Evolutionary conservation across 2,888 invertebrate species (phyloP).

Genomic region (Azorinus chamasolen): DNA sequence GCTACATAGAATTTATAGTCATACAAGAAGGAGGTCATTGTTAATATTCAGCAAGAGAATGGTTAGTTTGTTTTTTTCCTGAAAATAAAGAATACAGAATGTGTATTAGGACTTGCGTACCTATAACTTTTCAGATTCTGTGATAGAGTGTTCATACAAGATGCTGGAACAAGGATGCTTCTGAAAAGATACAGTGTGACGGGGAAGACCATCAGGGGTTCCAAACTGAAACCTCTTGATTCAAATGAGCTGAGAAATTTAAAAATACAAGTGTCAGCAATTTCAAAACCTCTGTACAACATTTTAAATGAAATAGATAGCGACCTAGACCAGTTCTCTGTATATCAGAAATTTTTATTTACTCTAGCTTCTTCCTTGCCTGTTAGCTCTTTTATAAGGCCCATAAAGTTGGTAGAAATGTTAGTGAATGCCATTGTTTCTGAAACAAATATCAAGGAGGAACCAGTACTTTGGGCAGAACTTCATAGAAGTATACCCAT

Average conservation of each 20-base stretch:
- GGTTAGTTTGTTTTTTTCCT: too few species aligned
- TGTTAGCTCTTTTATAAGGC: slow-evolving; percentile 6
- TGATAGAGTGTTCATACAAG: background rate
- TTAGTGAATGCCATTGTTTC: slow-evolving; percentile 12
- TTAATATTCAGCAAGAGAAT: too few species aligned
- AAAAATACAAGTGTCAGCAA: background rate
- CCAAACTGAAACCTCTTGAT: background rate
- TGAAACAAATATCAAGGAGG: slow-evolving; percentile 3
- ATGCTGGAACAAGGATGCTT: slow-evolving; percentile 5
- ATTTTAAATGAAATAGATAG: slow-evolving; percentile 13
- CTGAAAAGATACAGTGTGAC: slow-evolving; percentile 3
- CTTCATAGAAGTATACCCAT: slow-evolving; percentile 6
- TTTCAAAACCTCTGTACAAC: slow-evolving; percentile 5
- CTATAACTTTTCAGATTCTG: slow-evolving; percentile 1
- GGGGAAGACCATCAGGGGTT: background rate
- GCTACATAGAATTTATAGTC: too few species aligned
- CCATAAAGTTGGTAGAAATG: background rate
- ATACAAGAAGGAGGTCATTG: too few species aligned
- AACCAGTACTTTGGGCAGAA: slow-evolving; percentile 5
- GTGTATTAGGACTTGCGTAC: background rate
- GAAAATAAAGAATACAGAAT: too few species aligned
- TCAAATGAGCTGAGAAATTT: background rate
- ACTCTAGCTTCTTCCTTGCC: slow-evolving; percentile 2
- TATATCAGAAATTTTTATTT: slow-evolving; percentile 7
- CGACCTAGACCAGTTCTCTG: background rate